Evolutionary conservation across 2,888 invertebrate species (phyloP), one percentile per base, ranked within the genome.

Genomic region (Mamestra brassicae): DNA sequence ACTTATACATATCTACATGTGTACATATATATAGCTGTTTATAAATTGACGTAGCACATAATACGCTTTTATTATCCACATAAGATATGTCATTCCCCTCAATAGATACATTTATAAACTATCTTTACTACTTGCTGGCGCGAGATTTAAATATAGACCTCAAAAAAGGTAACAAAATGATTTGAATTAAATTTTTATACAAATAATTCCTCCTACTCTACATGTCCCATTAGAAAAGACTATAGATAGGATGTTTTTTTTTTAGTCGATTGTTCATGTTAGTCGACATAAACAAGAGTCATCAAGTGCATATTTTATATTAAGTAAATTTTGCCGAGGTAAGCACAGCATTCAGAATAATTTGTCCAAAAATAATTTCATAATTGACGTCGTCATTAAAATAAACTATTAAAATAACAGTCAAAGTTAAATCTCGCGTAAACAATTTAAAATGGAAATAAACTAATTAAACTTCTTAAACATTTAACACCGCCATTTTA

Each of bases 61-160:
- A 63, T 74, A 79, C 71, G 84, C 57, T 68, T 66, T 84, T 81
- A 81, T 76, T 87, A 83, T 85, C 81, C 87, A 87, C 79, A 80
- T 74, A 90, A 89, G 94, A 95, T 94, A 94, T 95, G 95, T 94
- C 90, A 91, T 90, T 92, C 90, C 88, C 83, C 74, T 81, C 80
- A 70, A 84, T 85, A 84, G 74, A 85, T 84, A 87, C 78, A 89
- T 85, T 84, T 80, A 78, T 77, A 76, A 74, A 85, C 84, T 85
- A 86, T 86, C 77, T 80, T 87, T 58, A 62, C 74, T 80, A 80
- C 71, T 79, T 70, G 78, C 63, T 17, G 63, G 76, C 83, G 76
- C 81, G 86, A 83, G 81, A 85, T 83, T 83, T 66, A 58, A 78
- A 52, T 50, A 11, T 36, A 78, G 34, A 6, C 64, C 34, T 60